A percentile compares a stretch with the other conserved stretches of the same genome.
Evolutionary conservation across 2,797 vertebrate species (phyloP).

Genomic region (Amblyraja radiata): DNA sequence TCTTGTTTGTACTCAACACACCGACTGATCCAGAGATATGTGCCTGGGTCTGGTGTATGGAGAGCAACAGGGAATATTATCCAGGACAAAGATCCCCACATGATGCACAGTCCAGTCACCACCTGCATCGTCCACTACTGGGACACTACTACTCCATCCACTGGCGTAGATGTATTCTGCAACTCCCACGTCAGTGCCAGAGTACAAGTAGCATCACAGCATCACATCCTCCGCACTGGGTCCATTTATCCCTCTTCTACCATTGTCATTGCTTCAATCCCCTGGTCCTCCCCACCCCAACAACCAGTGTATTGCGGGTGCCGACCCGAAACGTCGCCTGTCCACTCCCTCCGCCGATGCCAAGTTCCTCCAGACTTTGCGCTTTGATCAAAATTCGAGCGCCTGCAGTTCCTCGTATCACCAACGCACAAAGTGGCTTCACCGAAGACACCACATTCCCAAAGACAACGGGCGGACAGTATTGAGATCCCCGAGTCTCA

Average conservation of each 20-base stretch:
- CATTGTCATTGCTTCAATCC: background rate
- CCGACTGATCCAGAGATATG: background rate
- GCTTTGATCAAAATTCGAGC: no score
- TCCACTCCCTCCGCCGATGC: no score
- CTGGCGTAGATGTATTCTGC: background rate
- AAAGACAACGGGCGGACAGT: background rate
- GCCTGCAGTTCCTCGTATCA: no score
- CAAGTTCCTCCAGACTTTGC: no score
- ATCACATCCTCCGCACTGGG: background rate
- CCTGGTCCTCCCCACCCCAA: background rate
- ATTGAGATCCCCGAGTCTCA: background rate
- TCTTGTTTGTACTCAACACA: background rate
- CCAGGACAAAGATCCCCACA: background rate
- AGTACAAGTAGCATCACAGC: background rate
- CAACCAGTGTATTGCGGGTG: background rate
- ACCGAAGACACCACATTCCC: background rate
- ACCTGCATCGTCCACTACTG: background rate
- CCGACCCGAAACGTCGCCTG: no score
- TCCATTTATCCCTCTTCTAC: background rate
- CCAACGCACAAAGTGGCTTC: background rate
- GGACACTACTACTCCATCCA: background rate
- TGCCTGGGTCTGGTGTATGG: no score
- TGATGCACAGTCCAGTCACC: background rate
- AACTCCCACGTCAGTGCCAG: background rate
- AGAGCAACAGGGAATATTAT: background rate